Percentiles rank a stretch among this genome's conserved stretches.
phyloP scores from a whole-genome alignment of 2,888 invertebrate species.

The Netelia melanura region DNA sequence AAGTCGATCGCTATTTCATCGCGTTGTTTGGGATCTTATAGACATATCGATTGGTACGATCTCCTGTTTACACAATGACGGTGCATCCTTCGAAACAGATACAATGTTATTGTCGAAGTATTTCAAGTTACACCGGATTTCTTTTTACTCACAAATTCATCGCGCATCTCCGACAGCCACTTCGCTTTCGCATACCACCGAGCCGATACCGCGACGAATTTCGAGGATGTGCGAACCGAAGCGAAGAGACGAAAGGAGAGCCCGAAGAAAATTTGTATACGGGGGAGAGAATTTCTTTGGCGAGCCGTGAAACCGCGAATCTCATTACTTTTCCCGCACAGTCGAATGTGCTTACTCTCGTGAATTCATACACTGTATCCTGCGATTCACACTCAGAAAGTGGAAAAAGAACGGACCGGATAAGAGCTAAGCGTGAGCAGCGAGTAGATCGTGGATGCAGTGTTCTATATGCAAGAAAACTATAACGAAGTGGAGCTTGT shows the following conservation, averaged over 20 bases:
- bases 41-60: background rate
- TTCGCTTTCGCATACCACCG: slow-evolving; percentile 26
- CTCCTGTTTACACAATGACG: background rate
- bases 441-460: slow-evolving; percentile 16
- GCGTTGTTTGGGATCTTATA: background rate
- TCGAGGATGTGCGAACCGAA: slow-evolving; percentile 9
- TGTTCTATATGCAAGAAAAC: background rate
- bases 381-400: slow-evolving; percentile 39
- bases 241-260: slow-evolving; percentile 18
- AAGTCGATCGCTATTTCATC: background rate
- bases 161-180: background rate
- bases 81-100: background rate
- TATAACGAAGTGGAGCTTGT: slow-evolving; percentile 14
- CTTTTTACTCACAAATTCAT: slow-evolving; percentile 7
- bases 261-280: slow-evolving; percentile 41
- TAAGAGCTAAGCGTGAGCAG: background rate
- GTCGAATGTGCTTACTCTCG: slow-evolving; percentile 11
- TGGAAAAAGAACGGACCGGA: slow-evolving; percentile 68
- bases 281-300: slow-evolving; percentile 51
- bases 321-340: slow-evolving; percentile 66
- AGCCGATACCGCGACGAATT: slow-evolving; percentile 29
- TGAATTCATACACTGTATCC: background rate
- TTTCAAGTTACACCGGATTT: background rate
- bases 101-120: background rate
- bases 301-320: slow-evolving; percentile 76